phyloP scores from a whole-genome alignment of 2,888 invertebrate genomes.

The Halictus quadricinctus region DNA sequence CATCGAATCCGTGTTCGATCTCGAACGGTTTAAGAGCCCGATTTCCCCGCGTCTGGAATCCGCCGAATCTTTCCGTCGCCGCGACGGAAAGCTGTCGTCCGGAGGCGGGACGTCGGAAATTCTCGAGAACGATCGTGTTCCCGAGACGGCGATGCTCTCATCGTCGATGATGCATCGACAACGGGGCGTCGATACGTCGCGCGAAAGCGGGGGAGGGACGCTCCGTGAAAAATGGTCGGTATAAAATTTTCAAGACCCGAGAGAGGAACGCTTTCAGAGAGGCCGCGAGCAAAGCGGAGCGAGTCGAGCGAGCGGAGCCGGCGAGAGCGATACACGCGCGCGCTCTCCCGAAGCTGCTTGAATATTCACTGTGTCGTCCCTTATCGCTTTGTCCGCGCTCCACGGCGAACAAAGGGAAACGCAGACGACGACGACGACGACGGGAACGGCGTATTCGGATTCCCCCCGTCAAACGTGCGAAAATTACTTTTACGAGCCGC shows the following conservation, averaged over 20 bases:
- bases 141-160: neutral
- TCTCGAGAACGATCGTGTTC: neutral
- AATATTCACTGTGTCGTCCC: constrained; percentile 44
- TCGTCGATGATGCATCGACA: constrained; percentile 14
- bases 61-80: neutral
- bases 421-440: neutral
- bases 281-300: neutral
- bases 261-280: constrained; percentile 1
- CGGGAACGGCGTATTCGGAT: constrained; percentile 8
- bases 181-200: constrained; percentile 15
- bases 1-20: too few relatives aligned
- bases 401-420: constrained; percentile 20
- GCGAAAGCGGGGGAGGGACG: neutral
- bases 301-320: neutral
- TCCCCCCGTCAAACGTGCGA: constrained; percentile 13
- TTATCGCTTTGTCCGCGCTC: constrained; percentile 22
- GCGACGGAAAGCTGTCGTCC: neutral
- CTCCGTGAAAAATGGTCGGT: neutral
- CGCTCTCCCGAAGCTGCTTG: constrained; percentile 3
- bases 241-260: constrained; percentile 39
- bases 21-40: too few relatives aligned
- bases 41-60: neutral
- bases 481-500: constrained; percentile 1
- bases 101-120: neutral
- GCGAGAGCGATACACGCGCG: constrained; percentile 3